Conservation (phyloP, 1,140 invertebrate species). For the Lineus longissimus region DNA sequence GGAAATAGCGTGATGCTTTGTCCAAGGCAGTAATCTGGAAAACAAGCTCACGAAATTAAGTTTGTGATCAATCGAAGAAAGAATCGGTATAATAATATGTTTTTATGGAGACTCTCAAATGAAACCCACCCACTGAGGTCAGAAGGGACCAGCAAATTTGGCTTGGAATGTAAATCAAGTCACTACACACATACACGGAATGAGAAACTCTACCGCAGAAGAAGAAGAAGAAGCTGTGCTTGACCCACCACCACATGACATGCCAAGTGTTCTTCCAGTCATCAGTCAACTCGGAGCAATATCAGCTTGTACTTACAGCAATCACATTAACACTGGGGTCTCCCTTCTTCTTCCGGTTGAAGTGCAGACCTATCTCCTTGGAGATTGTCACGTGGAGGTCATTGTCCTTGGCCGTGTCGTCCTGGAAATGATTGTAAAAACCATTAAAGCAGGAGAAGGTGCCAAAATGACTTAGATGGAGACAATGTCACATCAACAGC, state of each 20-base stretch:
- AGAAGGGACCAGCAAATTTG: too few species aligned
- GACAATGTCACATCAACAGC: too few species aligned
- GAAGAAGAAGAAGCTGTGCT: too few species aligned
- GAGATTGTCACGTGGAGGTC: conserved; percentile 45
- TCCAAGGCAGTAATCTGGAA: conserved; percentile 45
- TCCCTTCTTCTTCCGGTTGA: conserved; percentile 44
- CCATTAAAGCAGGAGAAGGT: conserved; percentile 7
- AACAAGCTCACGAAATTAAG: conserved; percentile 9
- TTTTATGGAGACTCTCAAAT: too few species aligned
- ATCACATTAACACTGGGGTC: conserved; percentile 49
- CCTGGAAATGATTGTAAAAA: conserved; percentile 31
- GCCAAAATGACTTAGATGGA: too few species aligned
- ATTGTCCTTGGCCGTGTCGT: conserved; percentile 48
- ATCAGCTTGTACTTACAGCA: conserved; percentile 45
- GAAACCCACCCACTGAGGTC: too few species aligned
- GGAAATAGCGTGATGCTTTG: conserved; percentile 41
- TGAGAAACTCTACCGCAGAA: too few species aligned
- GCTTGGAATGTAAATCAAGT: too few species aligned
- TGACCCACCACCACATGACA: too few species aligned
- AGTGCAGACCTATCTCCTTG: conserved; percentile 48
- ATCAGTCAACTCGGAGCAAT: too few species aligned
- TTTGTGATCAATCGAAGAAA: not conserved
- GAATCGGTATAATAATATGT: not conserved
- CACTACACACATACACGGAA: too few species aligned
- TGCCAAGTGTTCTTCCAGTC: too few species aligned